Percentiles rank a stretch among this genome's conserved stretches.
Evolutionary conservation across 1,140 invertebrate genomes (phyloP).

Genomic region (Leptoteleia sp.): DNA sequence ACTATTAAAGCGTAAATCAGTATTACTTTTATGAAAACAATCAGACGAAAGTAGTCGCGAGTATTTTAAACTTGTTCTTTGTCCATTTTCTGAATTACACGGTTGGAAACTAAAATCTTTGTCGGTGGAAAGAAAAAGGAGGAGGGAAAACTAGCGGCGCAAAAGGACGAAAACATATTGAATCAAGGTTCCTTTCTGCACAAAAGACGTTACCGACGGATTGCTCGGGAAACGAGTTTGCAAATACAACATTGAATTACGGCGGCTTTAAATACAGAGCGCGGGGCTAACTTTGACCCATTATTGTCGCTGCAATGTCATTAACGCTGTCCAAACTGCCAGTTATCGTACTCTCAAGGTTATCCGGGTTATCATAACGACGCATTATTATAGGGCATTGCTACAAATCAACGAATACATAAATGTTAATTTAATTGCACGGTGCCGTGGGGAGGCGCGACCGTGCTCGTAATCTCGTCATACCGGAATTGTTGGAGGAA

Average conservation of each 20-base stretch:
- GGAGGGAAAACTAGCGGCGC: too few relatives aligned
- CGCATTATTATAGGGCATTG: slow-evolving; percentile 47
- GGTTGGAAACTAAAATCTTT: too few relatives aligned
- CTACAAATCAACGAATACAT: slow-evolving; percentile 20
- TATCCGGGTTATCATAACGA: slow-evolving; percentile 54
- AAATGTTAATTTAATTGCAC: slow-evolving; percentile 28
- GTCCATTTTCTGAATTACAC: too few relatives aligned
- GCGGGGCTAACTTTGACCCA: slow-evolving; percentile 40
- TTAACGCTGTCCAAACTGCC: slow-evolving; percentile 54
- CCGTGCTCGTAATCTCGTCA: slow-evolving; percentile 21
- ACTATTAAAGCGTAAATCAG: too few relatives aligned
- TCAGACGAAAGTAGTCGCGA: too few relatives aligned
- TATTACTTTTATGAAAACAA: too few relatives aligned
- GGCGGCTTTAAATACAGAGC: slow-evolving; percentile 35
- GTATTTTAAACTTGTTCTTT: too few relatives aligned
- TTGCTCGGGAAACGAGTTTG: slow-evolving; percentile 18
- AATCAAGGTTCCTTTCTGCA: too few relatives aligned
- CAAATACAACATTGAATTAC: slow-evolving; percentile 29
- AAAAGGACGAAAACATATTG: too few relatives aligned
- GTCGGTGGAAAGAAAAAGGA: too few relatives aligned
- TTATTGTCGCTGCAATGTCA: slow-evolving; percentile 53
- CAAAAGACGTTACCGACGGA: not conserved
- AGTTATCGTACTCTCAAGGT: slow-evolving; percentile 56
- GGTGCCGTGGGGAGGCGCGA: not conserved
- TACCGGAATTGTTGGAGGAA: slow-evolving; percentile 20